Evolutionary conservation across 2,797 vertebrate species (phyloP), one percentile per base, ranked within the genome.

Genomic region (Pelobates cultripes): DNA sequence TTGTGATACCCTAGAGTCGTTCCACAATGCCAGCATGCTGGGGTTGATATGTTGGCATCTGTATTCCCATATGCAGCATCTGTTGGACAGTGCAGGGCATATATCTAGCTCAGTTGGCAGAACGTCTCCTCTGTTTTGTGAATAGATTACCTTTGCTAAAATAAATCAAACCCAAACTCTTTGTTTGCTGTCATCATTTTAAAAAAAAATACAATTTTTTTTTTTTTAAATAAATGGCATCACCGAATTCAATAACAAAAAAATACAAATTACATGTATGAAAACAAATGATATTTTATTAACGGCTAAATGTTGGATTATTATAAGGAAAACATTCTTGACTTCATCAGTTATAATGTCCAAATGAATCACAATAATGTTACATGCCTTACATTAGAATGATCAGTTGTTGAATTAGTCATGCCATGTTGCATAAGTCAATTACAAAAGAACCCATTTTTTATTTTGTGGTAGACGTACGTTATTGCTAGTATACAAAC

Each of bases 71-170:
- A 75, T 64, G 79, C 64, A 63, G 66, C 8, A 15, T 28, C 40
- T 43, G 80, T 70, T 81, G 80, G 80, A 81, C 80, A 81, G 73
- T 66, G 15, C 61, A 76, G 73, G 80, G 55, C 44, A 44, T 76
- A 14, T 57, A 53, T 76, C 73, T 76, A 42, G 28, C 45, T 51
- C 43, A 41, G 61, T 81, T 70, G 79, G 79, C 73, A 75, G 51
- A 64, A 47, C 9, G 8, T 66, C 68, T 71, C 40, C 70, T 76
- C 71, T 75, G 55, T 14, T 47, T 76, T 81, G 73, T 81, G 70
- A 74, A 64, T 76, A 76, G 80, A 81, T 81, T 76, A 66, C 68
- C 80, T 76, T 64, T 81, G 68, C 40, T 57, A 1, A 14, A 57
- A 57, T 57, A 57, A 57, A 57, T 57, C 55, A 57, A 57, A 57